Conservation (phyloP, 2,113 vertebrate species). For the Acrocephalus arundinaceus region DNA sequence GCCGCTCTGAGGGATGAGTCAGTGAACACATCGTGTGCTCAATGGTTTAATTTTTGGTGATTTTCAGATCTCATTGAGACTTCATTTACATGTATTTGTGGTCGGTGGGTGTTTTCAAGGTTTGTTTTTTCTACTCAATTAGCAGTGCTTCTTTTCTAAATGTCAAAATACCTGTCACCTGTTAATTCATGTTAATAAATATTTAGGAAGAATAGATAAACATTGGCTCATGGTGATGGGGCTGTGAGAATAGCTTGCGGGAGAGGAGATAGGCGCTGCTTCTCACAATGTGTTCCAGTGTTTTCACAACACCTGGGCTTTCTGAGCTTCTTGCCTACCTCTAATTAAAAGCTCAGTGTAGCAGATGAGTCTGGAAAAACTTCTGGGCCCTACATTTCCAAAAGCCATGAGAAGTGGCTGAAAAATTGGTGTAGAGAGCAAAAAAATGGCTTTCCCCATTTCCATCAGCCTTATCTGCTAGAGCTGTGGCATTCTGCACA, state of each 20-base stretch:
- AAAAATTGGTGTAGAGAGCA: fast-evolving
- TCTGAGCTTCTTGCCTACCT: not conserved
- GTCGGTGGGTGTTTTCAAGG: conserved; percentile 2
- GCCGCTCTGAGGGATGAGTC: not conserved
- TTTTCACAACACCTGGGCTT: not conserved
- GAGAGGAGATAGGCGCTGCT: not conserved
- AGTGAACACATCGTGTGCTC: not conserved
- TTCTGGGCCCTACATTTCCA: not conserved
- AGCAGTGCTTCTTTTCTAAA: not conserved
- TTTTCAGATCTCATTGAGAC: not conserved
- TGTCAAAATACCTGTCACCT: conserved; percentile 37
- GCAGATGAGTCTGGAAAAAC: not conserved
- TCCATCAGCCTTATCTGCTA: not conserved
- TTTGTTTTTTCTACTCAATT: not conserved
- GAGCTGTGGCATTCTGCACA: not conserved
- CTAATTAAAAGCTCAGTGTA: not conserved
- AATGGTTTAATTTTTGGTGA: not conserved
- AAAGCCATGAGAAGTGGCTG: not conserved
- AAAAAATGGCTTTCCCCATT: not conserved
- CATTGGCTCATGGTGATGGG: not conserved
- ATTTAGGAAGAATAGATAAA: not conserved
- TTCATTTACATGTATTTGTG: not conserved
- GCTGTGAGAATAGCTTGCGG: not conserved
- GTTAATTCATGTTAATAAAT: not conserved
- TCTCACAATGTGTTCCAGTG: not conserved